Evolutionary conservation across 2,113 vertebrate species (phyloP).

Genomic region (Phylloscopus whistleri): DNA sequence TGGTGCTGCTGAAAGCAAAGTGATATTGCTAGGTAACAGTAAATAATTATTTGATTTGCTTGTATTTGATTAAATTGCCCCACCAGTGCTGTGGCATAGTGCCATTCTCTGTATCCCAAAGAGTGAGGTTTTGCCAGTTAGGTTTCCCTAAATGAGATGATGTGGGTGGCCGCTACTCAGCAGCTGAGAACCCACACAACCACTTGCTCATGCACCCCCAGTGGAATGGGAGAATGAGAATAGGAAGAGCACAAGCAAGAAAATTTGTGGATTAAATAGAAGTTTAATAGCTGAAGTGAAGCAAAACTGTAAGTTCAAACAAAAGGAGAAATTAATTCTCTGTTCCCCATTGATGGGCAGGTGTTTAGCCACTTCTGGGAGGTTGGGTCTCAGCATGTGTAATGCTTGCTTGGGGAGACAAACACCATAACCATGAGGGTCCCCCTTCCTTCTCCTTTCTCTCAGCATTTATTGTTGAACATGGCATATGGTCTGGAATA

Average conservation of each 20-base stretch:
- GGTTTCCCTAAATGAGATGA: not conserved
- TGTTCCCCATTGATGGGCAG: not conserved
- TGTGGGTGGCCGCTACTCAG: not conserved
- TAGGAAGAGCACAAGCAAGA: not conserved
- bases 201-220: rapidly evolving
- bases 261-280: not conserved
- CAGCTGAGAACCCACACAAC: not conserved
- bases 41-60: not conserved
- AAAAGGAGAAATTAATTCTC: not conserved
- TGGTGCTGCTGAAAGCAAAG: not conserved
- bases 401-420: not conserved
- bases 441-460: not conserved
- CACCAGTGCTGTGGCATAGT: not conserved
- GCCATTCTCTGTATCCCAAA: not conserved
- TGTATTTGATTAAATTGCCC: not conserved
- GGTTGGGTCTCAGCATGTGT: not conserved
- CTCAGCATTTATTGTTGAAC: not conserved
- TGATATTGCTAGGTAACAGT: not conserved
- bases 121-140: not conserved
- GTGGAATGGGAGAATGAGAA: not conserved
- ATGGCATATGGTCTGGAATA: not conserved
- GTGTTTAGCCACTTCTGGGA: not conserved
- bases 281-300: not conserved
- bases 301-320: not conserved
- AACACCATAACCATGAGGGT: rapidly evolving